A percentile compares a stretch with the other conserved stretches of the same genome.
phyloP scores from a whole-genome alignment of 2,888 invertebrate genomes.

The Nemotelus pantherinus region DNA sequence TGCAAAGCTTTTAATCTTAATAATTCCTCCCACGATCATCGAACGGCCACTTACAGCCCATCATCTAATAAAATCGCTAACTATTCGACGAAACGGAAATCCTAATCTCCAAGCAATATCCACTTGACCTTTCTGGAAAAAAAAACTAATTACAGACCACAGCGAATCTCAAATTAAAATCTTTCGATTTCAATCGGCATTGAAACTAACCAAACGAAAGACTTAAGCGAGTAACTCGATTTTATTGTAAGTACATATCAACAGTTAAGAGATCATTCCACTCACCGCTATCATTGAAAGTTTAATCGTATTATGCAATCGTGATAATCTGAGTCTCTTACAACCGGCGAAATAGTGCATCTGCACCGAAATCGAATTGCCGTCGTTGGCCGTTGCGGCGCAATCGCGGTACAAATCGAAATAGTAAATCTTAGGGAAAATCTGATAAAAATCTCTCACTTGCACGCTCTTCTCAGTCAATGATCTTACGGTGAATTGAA shows the following conservation, averaged over 20 bases:
- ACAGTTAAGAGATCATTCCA: conserved; percentile 2
- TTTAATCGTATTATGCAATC: conserved; percentile 2
- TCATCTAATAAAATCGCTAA: neutral
- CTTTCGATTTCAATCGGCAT: conserved; percentile 19
- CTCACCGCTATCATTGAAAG: conserved; percentile 20
- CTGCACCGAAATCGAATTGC: neutral
- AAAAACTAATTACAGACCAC: neutral
- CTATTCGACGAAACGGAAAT: neutral
- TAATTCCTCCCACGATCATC: too few relatives aligned
- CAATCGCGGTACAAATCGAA: too few relatives aligned
- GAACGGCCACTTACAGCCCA: too few relatives aligned
- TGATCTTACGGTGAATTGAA: neutral
- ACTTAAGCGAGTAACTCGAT: conserved; percentile 25
- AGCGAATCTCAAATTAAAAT: neutral
- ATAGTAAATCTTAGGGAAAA: neutral
- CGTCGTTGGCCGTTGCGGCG: neutral
- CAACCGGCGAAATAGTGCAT: conserved; percentile 19
- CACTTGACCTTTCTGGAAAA: neutral
- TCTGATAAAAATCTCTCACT: neutral
- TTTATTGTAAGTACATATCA: neutral
- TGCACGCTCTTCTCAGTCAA: neutral
- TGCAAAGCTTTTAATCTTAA: too few relatives aligned
- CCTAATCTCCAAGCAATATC: neutral
- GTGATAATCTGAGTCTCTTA: neutral
- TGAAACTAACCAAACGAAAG: conserved; percentile 16